Evolutionary conservation across 2,888 invertebrate species (phyloP), one percentile per base, ranked within the genome.

Genomic region (Maniola hyperantus): DNA sequence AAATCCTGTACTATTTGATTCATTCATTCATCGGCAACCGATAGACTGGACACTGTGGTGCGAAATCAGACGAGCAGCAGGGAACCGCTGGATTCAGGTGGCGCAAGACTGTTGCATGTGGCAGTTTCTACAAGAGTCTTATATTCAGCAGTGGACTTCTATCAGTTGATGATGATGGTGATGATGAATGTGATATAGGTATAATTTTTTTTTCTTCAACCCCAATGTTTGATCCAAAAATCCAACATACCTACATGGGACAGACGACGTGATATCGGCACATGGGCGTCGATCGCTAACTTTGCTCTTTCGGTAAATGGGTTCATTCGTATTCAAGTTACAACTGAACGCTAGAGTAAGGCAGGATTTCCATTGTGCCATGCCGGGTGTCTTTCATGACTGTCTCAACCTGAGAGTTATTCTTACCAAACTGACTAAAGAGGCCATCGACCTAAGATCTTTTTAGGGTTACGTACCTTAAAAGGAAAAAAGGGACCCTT

Each of bases 321-420:
- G 83, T 88, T 89, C 88, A 91, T 91, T 90, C 90, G 89, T 91
- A 91, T 91, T 91, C 91, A 83, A 86, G 83, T 81, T 85, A 85
- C 86, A 83, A 85, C 84, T 85, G 83, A 80, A 78, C 82, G 81
- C 84, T 84, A 4, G 26, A 26, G 88, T 90, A 90, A 89, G 53
- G 54, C 34, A n/a, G 54, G 34, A 15, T n/a, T 54, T 34, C 54
- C 54, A 34, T 34, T 54, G 15, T 13, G n/a, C 33, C 18, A 15
- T 2, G 48, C 13, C 20, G 51, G 50, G 20, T 20, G 50, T 20
- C 50, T 11, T 8, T n/a, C 51, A 26, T 13, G 51, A 26, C 18
- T 10, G 15, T 48, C 48, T 18, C 15, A 15, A 48, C 48, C 6
- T 1, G 42, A 48, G 48, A 48, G 18, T 48, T 48, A 8, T 18